Conservation (phyloP, 1,140 invertebrate species). For the Hirudo medicinalis region DNA sequence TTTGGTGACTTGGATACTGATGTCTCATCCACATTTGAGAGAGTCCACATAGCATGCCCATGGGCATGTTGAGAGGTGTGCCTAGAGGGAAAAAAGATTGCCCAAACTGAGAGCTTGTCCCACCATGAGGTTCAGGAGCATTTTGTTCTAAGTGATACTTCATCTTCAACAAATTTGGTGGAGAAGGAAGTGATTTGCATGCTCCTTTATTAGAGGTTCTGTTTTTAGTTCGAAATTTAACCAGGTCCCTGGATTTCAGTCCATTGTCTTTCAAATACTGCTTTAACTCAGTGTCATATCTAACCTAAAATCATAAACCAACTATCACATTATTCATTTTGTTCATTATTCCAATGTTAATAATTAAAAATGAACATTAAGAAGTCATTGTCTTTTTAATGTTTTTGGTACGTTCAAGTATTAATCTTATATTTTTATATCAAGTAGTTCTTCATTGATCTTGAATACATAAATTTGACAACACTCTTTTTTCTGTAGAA, state of each 20-base stretch:
- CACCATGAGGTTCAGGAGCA: background rate
- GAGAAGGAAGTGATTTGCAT: background rate
- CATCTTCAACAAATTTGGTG: background rate
- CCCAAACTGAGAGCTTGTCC: background rate
- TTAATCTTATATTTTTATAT: too few species aligned
- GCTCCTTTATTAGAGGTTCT: slow-evolving; percentile 3
- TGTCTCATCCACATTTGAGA: background rate
- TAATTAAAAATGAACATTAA: too few species aligned
- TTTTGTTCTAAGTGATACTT: background rate
- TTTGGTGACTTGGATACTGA: background rate
- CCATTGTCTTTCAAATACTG: slow-evolving; percentile 23
- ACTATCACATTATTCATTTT: too few species aligned
- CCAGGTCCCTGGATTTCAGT: slow-evolving; percentile 19
- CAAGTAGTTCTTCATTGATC: too few species aligned
- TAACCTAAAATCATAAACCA: slow-evolving; percentile 18
- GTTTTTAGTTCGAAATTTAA: slow-evolving; percentile 20
- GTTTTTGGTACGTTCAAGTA: too few species aligned
- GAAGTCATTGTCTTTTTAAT: too few species aligned
- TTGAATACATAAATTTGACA: too few species aligned
- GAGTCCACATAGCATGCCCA: background rate
- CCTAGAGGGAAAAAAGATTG: background rate
- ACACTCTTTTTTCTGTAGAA: too few species aligned
- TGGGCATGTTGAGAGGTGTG: background rate
- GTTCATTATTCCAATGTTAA: too few species aligned
- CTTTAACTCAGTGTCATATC: slow-evolving; percentile 22